A percentile compares a stretch with the other conserved stretches of the same genome.
phyloP scores from a whole-genome alignment of 2,113 vertebrate genomes.

The Athene cunicularia region DNA sequence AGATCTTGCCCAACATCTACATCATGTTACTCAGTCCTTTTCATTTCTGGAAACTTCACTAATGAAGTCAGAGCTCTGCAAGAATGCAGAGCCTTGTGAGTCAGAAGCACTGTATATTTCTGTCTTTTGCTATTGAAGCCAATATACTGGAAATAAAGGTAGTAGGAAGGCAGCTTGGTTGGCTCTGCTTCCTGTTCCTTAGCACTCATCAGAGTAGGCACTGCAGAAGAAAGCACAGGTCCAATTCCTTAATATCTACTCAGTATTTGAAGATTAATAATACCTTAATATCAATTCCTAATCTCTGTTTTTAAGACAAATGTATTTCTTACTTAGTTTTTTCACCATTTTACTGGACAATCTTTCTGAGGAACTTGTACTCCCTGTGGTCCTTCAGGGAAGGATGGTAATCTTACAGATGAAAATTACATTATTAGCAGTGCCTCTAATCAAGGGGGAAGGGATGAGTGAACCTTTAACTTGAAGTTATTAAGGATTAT shows the following conservation, averaged over 20 bases:
- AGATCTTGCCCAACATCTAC: not conserved
- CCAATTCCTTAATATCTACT: not conserved
- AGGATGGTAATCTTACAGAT: not conserved
- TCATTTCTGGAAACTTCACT: not conserved
- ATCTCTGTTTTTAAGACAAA: not conserved
- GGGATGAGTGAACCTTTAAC: not conserved
- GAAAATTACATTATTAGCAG: not conserved
- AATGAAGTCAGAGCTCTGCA: not conserved
- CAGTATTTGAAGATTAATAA: not conserved
- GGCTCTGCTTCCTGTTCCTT: not conserved
- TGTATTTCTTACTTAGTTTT: not conserved
- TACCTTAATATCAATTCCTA: not conserved
- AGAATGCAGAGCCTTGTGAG: not conserved
- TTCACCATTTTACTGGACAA: not conserved
- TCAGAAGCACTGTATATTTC: fast-evolving
- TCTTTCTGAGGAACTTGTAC: not conserved
- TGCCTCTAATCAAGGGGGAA: not conserved
- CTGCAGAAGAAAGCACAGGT: not conserved
- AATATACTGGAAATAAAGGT: not conserved
- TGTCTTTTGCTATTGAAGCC: not conserved
- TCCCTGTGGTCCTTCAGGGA: not conserved
- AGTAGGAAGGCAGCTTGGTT: not conserved
- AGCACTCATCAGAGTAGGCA: not conserved
- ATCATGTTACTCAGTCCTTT: not conserved
- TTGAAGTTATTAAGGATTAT: not conserved